Evolutionary conservation across 1,140 invertebrate genomes (phyloP), one percentile per base, ranked within the genome.

Genomic region (Anthonomus grandis): DNA sequence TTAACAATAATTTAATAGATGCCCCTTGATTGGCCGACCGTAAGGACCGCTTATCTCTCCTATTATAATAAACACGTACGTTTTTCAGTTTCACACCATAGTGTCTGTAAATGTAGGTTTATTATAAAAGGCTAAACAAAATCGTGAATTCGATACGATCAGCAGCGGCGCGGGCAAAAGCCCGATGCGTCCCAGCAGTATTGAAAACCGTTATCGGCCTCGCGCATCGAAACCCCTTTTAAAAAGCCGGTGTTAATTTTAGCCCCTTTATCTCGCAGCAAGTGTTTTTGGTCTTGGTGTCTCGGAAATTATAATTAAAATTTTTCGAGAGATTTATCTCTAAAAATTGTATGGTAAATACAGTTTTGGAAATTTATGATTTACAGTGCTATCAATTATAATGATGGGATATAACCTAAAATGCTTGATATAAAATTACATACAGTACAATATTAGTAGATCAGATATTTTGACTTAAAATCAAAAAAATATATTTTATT

Each of bases 1-100:
- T 54, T 54, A 54, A 19, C 41, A 54, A 54, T 54, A 54, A 54
- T 54, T 54, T 54, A 54, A 54, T 54, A 54, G 51, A 54, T 54
- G 47, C 25, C 17, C 21, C 34, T 12, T 25, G 51, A 54, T 54
- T 54, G 37, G 51, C 17, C 22, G 12, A 24, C 8, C 27, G 15
- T 4, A 41, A 13, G 19, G 17, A 12, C 3, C 42, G 10, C 6
- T 45, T 54, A 44, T 44, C 39, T 34, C 51, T 17, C 51, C 41
- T 54, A 54, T 54, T 54, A 54, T 54, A 54, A 54, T 54, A 45
- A 54, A 54, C 51, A 54, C 51, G 51, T 54, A 45, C 51, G 41
- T 54, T 54, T 24, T 54, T 54, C 51, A 45, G 51, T 54, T 54
- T 54, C 51, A 54, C 51, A 54, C 51, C 51, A 38, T 9, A 45